Base-by-base conservation (phyloP, 2,888 invertebrate species). In the Ditylenchus weischeri region DNA sequence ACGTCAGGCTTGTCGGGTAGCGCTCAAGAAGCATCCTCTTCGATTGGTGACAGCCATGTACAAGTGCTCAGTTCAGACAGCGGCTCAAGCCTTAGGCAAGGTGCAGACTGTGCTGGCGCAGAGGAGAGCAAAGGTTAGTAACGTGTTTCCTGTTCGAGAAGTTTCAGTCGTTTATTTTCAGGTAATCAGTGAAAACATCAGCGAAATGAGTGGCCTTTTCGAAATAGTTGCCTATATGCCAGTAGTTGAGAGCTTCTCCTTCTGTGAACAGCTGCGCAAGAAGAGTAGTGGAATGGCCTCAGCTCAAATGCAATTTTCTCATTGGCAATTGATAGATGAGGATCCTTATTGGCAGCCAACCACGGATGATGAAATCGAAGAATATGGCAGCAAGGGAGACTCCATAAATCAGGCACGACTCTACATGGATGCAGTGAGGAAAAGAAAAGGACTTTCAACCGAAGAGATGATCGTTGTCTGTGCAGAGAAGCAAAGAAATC, bases 291-390 rank as follows among this genome's bases (percentile, higher is more conserved):
- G 98, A 13, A 87, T 93, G 74, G 96, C 96, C 11, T 90, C 90
- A 83, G 95, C 96, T 0, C 94, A 93, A 84, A 88, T 98, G 75
- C 88, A 91, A 78, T 95, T 95, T 86, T 93, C 93, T 83, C 95
- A 96, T 85, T 99, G 95, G 91, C 94, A 96, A 90, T 91, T 82
- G 54, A 80, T 81, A 49, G 81, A 82, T 48, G 81, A 81, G 70
- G 95, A 96, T 87, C 96, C 96, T 2, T 93, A 90, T 86, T 95
- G 94, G 92, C 89, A 89, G 65, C 94, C 94, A 0, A 89, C 90
- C n/a, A 87, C 94, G 6, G 92, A 93, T 81, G 93, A 93, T 81
- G 94, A 94, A 81, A 90, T 91, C 76, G 87, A 90, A 66, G 91
- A 92, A 80, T 94, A 90, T 86, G 93, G 93, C 1, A 91, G 92